A percentile compares a stretch with the other conserved stretches of the same genome.
These are phyloP conservation scores for Apis dorsata DNA, from an alignment of 1,140 invertebrate species.

Conservation along the genomic window DNA sequence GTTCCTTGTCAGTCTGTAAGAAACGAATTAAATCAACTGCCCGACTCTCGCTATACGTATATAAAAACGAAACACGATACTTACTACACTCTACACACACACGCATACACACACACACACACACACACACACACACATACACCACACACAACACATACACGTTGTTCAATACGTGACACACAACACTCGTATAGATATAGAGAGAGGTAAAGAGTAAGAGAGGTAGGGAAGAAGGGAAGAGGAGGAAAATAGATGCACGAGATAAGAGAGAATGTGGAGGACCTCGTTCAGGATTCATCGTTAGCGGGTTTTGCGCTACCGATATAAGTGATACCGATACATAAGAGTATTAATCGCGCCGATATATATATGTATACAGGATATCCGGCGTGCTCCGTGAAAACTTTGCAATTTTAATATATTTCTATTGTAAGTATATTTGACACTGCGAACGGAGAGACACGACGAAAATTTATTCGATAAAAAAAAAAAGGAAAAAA, in stretches of 20 bases:
- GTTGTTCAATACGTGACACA: no score
- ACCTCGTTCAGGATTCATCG: constrained; percentile 56
- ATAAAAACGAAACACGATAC: not conserved
- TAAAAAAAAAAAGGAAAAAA: not conserved
- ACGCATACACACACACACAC: not conserved
- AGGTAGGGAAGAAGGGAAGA: no score
- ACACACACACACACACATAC: not conserved
- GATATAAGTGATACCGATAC: constrained; percentile 58
- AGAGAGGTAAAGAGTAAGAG: not conserved
- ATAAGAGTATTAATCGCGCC: constrained; percentile 29
- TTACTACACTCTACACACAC: not conserved
- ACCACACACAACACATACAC: no score
- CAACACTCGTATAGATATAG: not conserved
- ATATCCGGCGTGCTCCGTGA: constrained; percentile 62
- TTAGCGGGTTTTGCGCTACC: constrained; percentile 52
- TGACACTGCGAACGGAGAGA: constrained; percentile 27
- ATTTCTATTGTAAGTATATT: constrained; percentile 73
- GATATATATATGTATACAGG: not conserved
- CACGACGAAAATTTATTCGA: constrained; percentile 50
- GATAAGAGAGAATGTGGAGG: constrained; percentile 7
- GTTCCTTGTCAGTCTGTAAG: constrained; percentile 30
- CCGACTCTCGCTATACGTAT: constrained; percentile 3
- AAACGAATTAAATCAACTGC: constrained; percentile 31
- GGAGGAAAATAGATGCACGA: not conserved
- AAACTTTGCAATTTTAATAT: constrained; percentile 75